Evolutionary conservation across 1,140 invertebrate species (phyloP), one percentile per base, ranked within the genome.

Genomic region (Polypedilum pembai): DNA sequence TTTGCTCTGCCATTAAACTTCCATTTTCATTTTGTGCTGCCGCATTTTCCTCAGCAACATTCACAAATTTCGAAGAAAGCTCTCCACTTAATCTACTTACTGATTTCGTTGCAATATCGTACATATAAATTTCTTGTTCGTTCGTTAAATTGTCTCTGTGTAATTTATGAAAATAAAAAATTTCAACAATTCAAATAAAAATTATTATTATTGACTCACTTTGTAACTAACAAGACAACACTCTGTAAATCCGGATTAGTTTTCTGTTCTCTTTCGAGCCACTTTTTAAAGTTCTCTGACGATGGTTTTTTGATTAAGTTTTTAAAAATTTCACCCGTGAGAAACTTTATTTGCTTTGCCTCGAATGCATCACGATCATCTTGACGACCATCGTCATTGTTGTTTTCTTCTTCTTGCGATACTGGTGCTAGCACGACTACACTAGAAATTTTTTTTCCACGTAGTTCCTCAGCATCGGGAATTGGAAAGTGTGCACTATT

Each of bases 41-140:
- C n/a, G 90, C 87, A 80, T 92, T 92, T 76, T 91, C 91, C 82
- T 92, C 89, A 63, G 91, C 92, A 45, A 92, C 92, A 80, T 92
- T 90, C 7, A 93, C 91, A 78, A 93, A 93, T 63, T 91, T 89
- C 69, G 89, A 87, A 0, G 91, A 92, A 20, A 94, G 83, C 78
- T 91, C 90, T 1, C 90, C 90, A 63, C 85, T 86, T 15, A 89
- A 82, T 81, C 88, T 91, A 83, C 86, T 92, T 40, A 89, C 88
- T 74, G 82, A 86, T 76, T 88, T 84, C 21, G 88, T 88, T 66
- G 84, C 81, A 8, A 92, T 87, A 78, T 94, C 92, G 79, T 92
- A 93, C 92, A 94, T 93, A 81, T 88, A 94, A 76, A 94, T 93
- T 83, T 93, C 91, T 80, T 90, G 89, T 65, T 88, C 87, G 12